Evolutionary conservation across 2,888 invertebrate genomes (phyloP), one percentile per base, ranked within the genome.

Genomic region (Athalia cordata): DNA sequence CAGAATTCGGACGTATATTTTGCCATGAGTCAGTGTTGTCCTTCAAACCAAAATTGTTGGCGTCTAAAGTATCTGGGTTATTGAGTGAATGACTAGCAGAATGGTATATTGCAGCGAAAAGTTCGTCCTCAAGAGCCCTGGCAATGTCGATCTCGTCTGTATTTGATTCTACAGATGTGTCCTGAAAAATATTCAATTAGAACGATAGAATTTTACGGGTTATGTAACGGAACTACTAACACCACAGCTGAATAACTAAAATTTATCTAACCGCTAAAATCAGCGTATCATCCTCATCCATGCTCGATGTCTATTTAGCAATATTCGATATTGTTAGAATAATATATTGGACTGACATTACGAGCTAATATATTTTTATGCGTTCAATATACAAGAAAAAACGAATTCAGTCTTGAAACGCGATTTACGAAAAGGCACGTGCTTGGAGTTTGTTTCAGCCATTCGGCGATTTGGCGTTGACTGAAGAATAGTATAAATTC

Each of bases 51-150:
- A 72, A 45, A 47, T 59, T 50, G 29, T 52, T 68, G 7, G 50
- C 29, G 3, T n/a, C 68, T 4, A 52, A 5, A 11, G n/a, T 47
- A 3, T 59, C 72, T 15, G 57, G n/a, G 47, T 9, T 72, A 7
- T 4, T 47, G 0, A n/a, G 47, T 5, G 72, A 72, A 47, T 59
- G 4, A 13, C 59, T 45, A 9, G 57, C 59, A 9, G 72, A 59
- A 13, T 72, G 72, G 8, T 59, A 72, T 5, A 72, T 59, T 7
- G 72, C 72, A 4, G 72, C 57, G 47, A 59, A 72, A 9, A 72
- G 8, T 72, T 72, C 45, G 13, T 72, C 72, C 47, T 72, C 72
- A 15, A 72, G 47, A 59, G 57, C 72, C 4, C 59, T 45, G 29
- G 29, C 2, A 29, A 29, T 29, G 47, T 72, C 59, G 8, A 72